These are phyloP conservation scores for Pseudocheirus occidentalis DNA, from an alignment of 2,797 vertebrate species.

Conservation along the genomic window DNA sequence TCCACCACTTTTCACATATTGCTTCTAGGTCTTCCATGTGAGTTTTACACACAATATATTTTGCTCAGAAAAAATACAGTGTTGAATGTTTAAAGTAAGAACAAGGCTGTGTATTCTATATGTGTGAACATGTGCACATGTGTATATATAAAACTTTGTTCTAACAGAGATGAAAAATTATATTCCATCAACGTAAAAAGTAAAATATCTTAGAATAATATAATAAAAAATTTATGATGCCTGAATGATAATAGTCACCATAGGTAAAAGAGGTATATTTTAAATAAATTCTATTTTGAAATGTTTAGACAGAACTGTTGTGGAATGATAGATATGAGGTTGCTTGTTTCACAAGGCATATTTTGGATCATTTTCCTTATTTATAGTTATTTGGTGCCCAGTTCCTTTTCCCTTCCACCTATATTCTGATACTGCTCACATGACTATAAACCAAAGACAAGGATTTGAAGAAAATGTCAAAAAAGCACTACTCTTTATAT, in stretches of 20 bases:
- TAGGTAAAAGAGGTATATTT: not conserved
- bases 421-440: not conserved
- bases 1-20: not conserved
- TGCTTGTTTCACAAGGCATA: not conserved
- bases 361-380: not conserved
- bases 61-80: not conserved
- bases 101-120: not conserved
- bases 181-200: not conserved
- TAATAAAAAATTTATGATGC: not conserved
- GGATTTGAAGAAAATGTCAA: not conserved
- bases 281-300: conserved; percentile 7
- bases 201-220: not conserved
- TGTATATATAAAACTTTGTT: not conserved
- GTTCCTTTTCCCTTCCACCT: not conserved
- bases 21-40: not conserved
- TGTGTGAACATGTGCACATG: not conserved
- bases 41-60: not conserved
- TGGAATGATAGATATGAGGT: not conserved
- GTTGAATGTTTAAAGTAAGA: not conserved
- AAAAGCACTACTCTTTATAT: not conserved
- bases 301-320: not conserved
- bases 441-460: not conserved
- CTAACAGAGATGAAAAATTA: not conserved
- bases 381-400: not conserved
- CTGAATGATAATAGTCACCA: not conserved